Percentiles rank a stretch among this genome's conserved stretches.
phyloP scores from a whole-genome alignment of 2,888 invertebrate species.

The Allygus modestus region DNA sequence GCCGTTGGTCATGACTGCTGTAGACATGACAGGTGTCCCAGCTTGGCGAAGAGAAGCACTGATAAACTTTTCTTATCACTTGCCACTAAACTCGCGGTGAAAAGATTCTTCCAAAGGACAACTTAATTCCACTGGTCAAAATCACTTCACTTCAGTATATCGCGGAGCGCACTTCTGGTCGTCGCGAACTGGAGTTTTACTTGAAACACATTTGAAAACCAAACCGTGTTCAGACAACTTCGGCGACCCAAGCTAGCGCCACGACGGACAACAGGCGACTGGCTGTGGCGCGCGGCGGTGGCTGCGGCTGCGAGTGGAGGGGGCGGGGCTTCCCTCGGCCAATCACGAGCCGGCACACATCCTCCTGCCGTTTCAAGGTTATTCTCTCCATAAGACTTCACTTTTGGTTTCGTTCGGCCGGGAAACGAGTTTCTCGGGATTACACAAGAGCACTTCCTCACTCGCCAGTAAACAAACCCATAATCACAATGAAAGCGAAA shows the following conservation, averaged over 20 bases:
- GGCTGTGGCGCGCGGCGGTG: neutral
- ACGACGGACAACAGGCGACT: constrained; percentile 13
- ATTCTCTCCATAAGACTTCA: constrained; percentile 2
- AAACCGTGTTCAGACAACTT: constrained; percentile 49
- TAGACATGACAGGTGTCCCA: constrained; percentile 78
- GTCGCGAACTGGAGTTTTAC: constrained; percentile 45
- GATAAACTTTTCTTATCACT: constrained; percentile 50
- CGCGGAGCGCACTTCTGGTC: constrained; percentile 41
- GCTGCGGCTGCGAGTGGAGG: neutral
- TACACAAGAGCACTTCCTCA: constrained; percentile 40
- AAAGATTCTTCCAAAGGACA: constrained; percentile 38
- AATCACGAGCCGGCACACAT: neutral
- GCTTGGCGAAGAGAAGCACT: constrained; percentile 34
- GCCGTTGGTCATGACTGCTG: constrained; percentile 84
- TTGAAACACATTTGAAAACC: constrained; percentile 48
- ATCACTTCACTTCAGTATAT: constrained; percentile 38
- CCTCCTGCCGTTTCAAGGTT: constrained; percentile 40
- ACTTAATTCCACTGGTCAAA: constrained; percentile 47
- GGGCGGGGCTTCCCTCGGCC: constrained; percentile 10
- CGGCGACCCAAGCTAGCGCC: constrained; percentile 17
- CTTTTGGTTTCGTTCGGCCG: constrained; percentile 15
- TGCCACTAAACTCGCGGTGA: constrained; percentile 18
- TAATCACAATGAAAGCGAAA: constrained; percentile 32
- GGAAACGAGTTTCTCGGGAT: constrained; percentile 26
- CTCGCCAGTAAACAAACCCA: constrained; percentile 43